These are phyloP conservation scores for Zaprionus lachaisei DNA, from an alignment of 1,140 invertebrate species.

Conservation along the genomic window DNA sequence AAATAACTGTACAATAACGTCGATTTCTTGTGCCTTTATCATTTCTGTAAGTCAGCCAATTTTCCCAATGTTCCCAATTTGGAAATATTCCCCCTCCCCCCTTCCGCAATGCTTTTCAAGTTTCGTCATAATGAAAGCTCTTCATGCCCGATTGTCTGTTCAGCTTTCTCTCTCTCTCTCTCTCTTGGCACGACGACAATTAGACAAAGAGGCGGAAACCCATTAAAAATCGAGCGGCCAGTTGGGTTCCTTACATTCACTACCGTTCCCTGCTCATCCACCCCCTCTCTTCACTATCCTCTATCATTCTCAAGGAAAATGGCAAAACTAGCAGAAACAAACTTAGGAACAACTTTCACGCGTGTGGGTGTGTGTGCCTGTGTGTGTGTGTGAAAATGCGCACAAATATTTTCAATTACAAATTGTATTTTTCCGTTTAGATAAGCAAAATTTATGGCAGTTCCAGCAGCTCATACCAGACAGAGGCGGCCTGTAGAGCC, in stretches of 20 bases:
- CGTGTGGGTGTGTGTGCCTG: conserved; percentile 4
- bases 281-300: background rate
- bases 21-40: background rate
- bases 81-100: background rate
- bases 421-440: conserved; percentile 82
- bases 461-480: conserved; percentile 22
- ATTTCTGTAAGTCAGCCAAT: background rate
- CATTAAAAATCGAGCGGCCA: conserved; percentile 52
- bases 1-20: background rate
- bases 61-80: background rate
- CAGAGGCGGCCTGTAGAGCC: background rate
- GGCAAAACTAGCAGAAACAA: conserved; percentile 37
- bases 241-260: conserved; percentile 2
- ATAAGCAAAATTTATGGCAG: conserved; percentile 81
- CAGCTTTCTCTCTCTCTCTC: background rate
- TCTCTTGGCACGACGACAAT: conserved; percentile 24
- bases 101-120: background rate
- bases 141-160: background rate
- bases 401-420: conserved; percentile 82
- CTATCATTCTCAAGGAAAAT: conserved; percentile 11
- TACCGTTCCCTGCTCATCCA: background rate
- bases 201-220: conserved; percentile 50
- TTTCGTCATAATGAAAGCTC: conserved; percentile 1
- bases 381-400: conserved; percentile 33
- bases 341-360: conserved; percentile 46